Percentiles rank a stretch among this genome's conserved stretches.
phyloP scores from a whole-genome alignment of 1,140 invertebrate genomes.

The Colletes gigas region DNA sequence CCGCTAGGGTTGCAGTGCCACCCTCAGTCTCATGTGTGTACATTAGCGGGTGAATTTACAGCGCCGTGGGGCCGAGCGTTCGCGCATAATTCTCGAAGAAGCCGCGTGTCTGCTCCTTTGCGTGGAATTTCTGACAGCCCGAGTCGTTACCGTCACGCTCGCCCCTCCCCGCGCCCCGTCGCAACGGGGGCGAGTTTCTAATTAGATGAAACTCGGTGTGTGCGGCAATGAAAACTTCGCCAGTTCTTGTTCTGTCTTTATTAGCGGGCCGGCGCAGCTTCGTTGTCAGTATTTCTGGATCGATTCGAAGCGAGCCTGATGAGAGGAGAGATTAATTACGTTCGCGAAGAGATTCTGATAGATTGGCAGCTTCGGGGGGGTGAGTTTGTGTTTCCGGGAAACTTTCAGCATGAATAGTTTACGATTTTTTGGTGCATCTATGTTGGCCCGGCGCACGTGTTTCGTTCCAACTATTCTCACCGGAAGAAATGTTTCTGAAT shows the following conservation, averaged over 20 bases:
- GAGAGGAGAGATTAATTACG: constrained; percentile 28
- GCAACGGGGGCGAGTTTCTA: constrained; percentile 37
- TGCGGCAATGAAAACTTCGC: constrained; percentile 6
- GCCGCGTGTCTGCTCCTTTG: constrained; percentile 45
- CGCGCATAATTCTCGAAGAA: constrained; percentile 63
- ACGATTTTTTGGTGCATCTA: too few species aligned
- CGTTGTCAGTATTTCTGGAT: constrained; percentile 20
- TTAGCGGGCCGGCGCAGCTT: neutral
- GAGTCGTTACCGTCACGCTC: too few species aligned
- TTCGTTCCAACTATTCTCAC: too few species aligned
- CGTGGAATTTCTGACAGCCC: constrained; percentile 38
- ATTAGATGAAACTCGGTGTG: constrained; percentile 32
- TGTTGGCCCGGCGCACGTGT: too few species aligned
- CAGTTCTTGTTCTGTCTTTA: constrained; percentile 33
- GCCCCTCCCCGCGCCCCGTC: neutral
- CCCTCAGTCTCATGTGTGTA: constrained; percentile 68
- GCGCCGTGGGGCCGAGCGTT: constrained; percentile 64
- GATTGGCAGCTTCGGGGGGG: neutral
- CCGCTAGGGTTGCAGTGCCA: constrained; percentile 58
- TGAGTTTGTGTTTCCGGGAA: too few species aligned
- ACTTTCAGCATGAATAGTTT: too few species aligned
- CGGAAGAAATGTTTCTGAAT: too few species aligned
- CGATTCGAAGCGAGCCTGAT: neutral
- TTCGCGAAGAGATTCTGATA: constrained; percentile 16
- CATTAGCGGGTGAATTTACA: constrained; percentile 67